A percentile compares a stretch with the other conserved stretches of the same genome.
These are phyloP conservation scores for Loris lydekkerianus DNA, from an alignment of 2,797 vertebrate genomes.

Conservation along the genomic window DNA sequence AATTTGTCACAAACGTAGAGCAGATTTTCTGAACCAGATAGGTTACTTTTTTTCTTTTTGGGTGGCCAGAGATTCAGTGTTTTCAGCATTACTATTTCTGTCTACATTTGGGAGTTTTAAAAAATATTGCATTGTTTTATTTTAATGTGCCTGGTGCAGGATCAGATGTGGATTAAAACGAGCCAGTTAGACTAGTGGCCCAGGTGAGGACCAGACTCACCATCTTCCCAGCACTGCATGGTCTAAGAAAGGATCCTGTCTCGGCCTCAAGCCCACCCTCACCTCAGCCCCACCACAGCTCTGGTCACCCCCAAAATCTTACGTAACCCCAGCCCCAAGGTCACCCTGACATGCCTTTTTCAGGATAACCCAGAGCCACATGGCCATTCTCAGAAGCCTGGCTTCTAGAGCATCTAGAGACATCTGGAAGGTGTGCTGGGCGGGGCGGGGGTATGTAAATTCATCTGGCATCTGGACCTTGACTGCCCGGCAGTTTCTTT, in stretches of 20 bases:
- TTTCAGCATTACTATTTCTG: not conserved
- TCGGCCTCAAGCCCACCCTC: not conserved
- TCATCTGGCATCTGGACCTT: accelerated
- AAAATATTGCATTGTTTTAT: not conserved
- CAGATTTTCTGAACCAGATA: not conserved
- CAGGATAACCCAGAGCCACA: not conserved
- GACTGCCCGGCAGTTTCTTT: not conserved
- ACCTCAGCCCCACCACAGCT: not conserved
- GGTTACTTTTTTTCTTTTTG: not conserved
- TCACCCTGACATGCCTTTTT: not conserved
- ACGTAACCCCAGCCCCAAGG: not conserved
- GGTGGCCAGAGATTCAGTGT: not conserved
- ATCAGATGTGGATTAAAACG: not conserved
- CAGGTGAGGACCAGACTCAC: not conserved
- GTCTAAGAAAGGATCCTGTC: not conserved
- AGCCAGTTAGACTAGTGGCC: accelerated
- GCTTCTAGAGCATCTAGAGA: not conserved
- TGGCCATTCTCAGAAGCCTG: not conserved
- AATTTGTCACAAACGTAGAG: not conserved
- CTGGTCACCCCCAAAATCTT: not conserved
- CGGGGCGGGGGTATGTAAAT: accelerated
- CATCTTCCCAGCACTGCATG: not conserved
- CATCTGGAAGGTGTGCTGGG: not conserved
- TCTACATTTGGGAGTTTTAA: not conserved
- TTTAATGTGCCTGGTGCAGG: not conserved